phyloP scores from a whole-genome alignment of 2,797 vertebrate species.

The Hoplostethus atlanticus region DNA sequence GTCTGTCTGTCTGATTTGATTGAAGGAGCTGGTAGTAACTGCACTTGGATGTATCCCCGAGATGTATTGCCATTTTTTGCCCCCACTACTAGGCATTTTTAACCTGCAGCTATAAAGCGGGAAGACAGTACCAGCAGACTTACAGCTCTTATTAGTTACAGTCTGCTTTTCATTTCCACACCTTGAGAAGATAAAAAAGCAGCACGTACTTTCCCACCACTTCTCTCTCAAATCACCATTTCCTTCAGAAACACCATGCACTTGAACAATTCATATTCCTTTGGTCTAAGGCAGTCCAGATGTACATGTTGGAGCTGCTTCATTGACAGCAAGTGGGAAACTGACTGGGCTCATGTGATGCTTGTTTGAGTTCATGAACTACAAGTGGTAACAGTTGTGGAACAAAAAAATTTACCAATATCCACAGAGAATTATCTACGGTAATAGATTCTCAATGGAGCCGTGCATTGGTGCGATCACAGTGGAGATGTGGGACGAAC shows the following conservation, averaged over 20 bases:
- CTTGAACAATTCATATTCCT: conserved; percentile 26
- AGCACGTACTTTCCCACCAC: conserved; percentile 26
- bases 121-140: conserved; percentile 34
- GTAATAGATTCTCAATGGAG: not conserved
- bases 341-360: conserved; percentile 5
- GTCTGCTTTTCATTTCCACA: conserved; percentile 74
- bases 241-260: conserved; percentile 25
- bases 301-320: conserved; percentile 14
- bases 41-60: not conserved
- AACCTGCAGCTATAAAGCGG: not conserved
- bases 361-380: conserved; percentile 20
- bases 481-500: not conserved
- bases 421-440: not conserved
- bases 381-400: conserved; percentile 17
- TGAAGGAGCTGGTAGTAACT: not conserved
- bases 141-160: conserved; percentile 60
- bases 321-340: not conserved
- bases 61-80: not conserved
- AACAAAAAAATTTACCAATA: not conserved
- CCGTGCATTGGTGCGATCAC: not conserved
- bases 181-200: conserved; percentile 61
- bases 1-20: not conserved
- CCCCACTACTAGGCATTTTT: not conserved
- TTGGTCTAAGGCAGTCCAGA: conserved; percentile 9
- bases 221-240: conserved; percentile 20